A percentile compares a stretch with the other conserved stretches of the same genome.
These are phyloP conservation scores for Isoperla grammatica DNA, from an alignment of 2,888 invertebrate genomes.

Conservation along the genomic window DNA sequence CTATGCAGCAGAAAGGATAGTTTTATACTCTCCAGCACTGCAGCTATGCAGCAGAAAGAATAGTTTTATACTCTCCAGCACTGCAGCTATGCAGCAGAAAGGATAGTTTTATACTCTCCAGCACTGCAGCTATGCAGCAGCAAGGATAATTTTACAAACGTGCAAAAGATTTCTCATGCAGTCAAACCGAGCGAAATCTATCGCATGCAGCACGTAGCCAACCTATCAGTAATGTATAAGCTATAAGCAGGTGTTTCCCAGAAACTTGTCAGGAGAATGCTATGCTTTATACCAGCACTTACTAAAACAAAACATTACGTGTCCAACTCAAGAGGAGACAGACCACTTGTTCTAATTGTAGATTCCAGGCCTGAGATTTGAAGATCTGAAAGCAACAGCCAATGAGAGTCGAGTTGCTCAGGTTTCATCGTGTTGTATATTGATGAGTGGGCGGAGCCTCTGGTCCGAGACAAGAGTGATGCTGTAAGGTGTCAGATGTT, in stretches of 20 bases:
- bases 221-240: too few species aligned
- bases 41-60: too few species aligned
- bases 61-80: too few species aligned
- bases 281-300: neutral
- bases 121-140: too few species aligned
- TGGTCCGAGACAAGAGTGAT: conserved; percentile 1
- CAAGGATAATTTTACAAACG: too few species aligned
- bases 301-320: neutral
- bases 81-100: too few species aligned
- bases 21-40: too few species aligned
- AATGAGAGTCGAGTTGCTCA: conserved; percentile 1
- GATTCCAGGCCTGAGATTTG: conserved; percentile 9
- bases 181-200: too few species aligned
- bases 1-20: too few species aligned
- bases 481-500: conserved; percentile 8
- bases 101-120: too few species aligned
- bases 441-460: conserved; percentile 23
- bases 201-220: too few species aligned
- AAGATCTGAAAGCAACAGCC: conserved; percentile 3
- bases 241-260: neutral
- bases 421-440: conserved; percentile 23
- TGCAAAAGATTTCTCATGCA: too few species aligned
- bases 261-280: neutral
- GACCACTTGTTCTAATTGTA: conserved; percentile 13
- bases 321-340: neutral